Evolutionary conservation across 2,113 vertebrate genomes (phyloP), one percentile per base, ranked within the genome.

Genomic region (Nothocercus julius): DNA sequence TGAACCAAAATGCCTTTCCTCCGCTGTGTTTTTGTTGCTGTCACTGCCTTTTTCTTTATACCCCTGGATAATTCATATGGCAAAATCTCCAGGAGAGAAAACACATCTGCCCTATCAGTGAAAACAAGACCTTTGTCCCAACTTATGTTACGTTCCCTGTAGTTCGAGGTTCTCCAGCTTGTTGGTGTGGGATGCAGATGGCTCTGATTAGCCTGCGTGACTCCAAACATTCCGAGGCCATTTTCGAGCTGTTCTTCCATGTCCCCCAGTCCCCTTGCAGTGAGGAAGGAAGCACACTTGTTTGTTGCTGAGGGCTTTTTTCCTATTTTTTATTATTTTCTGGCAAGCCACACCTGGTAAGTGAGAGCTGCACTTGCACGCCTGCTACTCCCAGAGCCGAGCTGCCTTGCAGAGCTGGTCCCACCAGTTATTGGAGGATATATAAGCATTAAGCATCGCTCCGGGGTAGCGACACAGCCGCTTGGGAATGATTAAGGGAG

Each of bases 331-430:
- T 53, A 20, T 53, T 79, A 90, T n/a, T 54, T 42, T 42, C 90
- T 84, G 74, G 25, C 79, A 66, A 92, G 63, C 62, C 86, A 66
- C 83, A 54, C 81, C 54, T 16, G 7, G 53, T 69, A 94, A 82
- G 87, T 74, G 68, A 59, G 73, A 76, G 10, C 70, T 89, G 9
- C 15, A 7, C 82, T 89, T 76, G 32, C 66, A 82, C 3, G 5
- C 20, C 75, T 63, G 38, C 72, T 53, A 61, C 85, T 82, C 56
- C 6, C 3, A 47, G 51, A 56, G 53, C 30, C 28, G 10, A 9
- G 28, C 10, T 32, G 28, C 62, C 77, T 90, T 62, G 88, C 49
- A 22, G 62, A 95, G 81, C 96, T 69, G 88, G 96, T 96, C 77
- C 51, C 76, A n/a, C 95, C 54, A 80, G 92, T 95, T 72, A 38